Evolutionary conservation across 1,140 invertebrate genomes (phyloP), one percentile per base, ranked within the genome.

Genomic region (Campoletis sonorensis): DNA sequence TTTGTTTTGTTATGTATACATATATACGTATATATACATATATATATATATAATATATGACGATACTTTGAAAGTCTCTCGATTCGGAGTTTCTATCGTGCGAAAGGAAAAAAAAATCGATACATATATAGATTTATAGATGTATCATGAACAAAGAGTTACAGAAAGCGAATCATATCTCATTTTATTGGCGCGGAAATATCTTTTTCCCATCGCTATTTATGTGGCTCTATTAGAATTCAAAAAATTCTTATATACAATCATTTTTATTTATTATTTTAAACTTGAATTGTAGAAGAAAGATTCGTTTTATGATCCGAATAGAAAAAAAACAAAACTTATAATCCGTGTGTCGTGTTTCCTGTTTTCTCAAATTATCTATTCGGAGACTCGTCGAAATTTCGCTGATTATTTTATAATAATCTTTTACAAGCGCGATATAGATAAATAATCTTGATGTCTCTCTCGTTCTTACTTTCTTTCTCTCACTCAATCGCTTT

Each of bases 371-470:
- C 61, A 23, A 64, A 70, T 33, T 33, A 27, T 30, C 27, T 27
- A 70, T 64, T 64, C 23, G 61, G 23, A 64, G 23, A 26, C n/a
- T 33, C 67, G 27, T 70, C 33, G 67, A 70, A 70, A 70, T 70
- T 33, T 70, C 67, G 27, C 67, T 70, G 27, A 70, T 70, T 70
- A 70, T 70, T 33, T 70, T 33, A 21, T 33, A 33, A 70, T 33
- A 33, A n/a, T 70, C 61, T 64, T 30, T 30, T 33, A 70, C 67
- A 33, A 70, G 67, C 27, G 67, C 30, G 30, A 33, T 70, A 18
- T 33, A 33, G 67, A 70, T 33, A 70, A 70, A 70, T 64, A 64
- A 64, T 26, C 61, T 64, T 64, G 61, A 70, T 70, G 0, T 70
- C 15, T 33, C 67, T 33, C 30, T 70, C n/a, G 30, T 10, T 70